These are phyloP conservation scores for Pterostichus madidus DNA, from an alignment of 2,888 invertebrate genomes.

Conservation along the genomic window DNA sequence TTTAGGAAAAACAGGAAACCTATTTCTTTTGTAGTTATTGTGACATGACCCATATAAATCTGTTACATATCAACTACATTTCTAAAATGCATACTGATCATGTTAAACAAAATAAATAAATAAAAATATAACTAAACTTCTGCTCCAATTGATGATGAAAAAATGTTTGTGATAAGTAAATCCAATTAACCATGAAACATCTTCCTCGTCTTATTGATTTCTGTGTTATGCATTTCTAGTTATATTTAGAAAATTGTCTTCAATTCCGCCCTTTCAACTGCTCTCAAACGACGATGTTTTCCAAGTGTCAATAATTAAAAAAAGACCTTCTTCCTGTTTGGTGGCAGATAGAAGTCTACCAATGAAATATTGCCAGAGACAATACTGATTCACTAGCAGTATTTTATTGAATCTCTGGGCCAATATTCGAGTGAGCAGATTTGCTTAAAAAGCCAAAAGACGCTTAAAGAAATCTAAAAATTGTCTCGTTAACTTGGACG, in stretches of 20 bases:
- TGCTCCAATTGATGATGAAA: too few species aligned
- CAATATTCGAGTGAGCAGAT: slow-evolving; percentile 70
- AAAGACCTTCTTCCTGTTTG: slow-evolving; percentile 55
- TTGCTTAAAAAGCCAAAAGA: slow-evolving; percentile 75
- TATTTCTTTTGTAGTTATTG: too few species aligned
- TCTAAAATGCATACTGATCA: too few species aligned
- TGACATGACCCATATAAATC: too few species aligned
- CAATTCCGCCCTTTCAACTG: neutral
- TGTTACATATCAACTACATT: too few species aligned
- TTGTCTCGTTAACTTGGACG: slow-evolving; percentile 74
- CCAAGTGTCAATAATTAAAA: slow-evolving; percentile 64
- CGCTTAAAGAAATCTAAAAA: slow-evolving; percentile 75
- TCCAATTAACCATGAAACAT: slow-evolving; percentile 12
- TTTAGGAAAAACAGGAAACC: too few species aligned
- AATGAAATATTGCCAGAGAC: neutral
- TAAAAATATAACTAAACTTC: too few species aligned
- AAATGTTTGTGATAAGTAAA: neutral
- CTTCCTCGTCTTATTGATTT: slow-evolving; percentile 17
- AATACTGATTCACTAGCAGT: neutral
- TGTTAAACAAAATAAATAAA: too few species aligned
- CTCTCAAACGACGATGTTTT: slow-evolving; percentile 41
- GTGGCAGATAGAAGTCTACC: slow-evolving; percentile 51
- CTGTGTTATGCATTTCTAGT: slow-evolving; percentile 36
- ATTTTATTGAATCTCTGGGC: slow-evolving; percentile 11
- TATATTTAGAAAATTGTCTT: slow-evolving; percentile 35